A percentile compares a stretch with the other conserved stretches of the same genome.
phyloP scores from a whole-genome alignment of 2,888 invertebrate genomes.

The Cepaea hortensis region DNA sequence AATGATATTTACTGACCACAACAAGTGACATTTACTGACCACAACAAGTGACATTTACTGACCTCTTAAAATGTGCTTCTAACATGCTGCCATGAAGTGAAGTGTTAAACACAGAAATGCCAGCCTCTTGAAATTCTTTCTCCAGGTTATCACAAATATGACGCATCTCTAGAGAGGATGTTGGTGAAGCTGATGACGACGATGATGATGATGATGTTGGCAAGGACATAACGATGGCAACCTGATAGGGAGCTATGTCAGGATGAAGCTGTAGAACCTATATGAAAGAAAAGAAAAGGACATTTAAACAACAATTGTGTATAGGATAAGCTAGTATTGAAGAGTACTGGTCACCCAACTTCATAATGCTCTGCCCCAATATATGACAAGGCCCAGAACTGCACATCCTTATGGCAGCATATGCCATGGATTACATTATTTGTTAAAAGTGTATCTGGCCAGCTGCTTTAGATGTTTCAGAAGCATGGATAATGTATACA shows the following conservation, averaged over 20 bases:
- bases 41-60: not conserved
- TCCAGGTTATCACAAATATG: constrained; percentile 61
- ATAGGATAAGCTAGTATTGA: too few species aligned
- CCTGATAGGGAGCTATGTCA: constrained; percentile 67
- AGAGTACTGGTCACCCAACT: too few species aligned
- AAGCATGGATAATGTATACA: too few species aligned
- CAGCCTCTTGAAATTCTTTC: constrained; percentile 57
- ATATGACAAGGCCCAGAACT: too few species aligned
- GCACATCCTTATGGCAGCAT: too few species aligned
- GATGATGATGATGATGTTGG: constrained; percentile 44
- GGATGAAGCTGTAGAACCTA: constrained; percentile 66
- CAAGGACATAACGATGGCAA: constrained; percentile 57
- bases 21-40: constrained; percentile 51
- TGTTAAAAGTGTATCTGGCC: too few species aligned
- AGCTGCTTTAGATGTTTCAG: too few species aligned
- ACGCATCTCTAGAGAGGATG: constrained; percentile 56
- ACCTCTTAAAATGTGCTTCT: constrained; percentile 60
- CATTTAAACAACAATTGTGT: not conserved
- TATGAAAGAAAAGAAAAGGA: not conserved
- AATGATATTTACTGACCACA: too few species aligned
- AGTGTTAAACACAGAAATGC: constrained; percentile 60
- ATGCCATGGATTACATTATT: too few species aligned
- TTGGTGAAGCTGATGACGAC: constrained; percentile 48
- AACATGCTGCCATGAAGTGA: constrained; percentile 50
- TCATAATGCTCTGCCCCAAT: too few species aligned